Conservation (phyloP, 2,113 vertebrate species). For the Toxotes chatareus region DNA sequence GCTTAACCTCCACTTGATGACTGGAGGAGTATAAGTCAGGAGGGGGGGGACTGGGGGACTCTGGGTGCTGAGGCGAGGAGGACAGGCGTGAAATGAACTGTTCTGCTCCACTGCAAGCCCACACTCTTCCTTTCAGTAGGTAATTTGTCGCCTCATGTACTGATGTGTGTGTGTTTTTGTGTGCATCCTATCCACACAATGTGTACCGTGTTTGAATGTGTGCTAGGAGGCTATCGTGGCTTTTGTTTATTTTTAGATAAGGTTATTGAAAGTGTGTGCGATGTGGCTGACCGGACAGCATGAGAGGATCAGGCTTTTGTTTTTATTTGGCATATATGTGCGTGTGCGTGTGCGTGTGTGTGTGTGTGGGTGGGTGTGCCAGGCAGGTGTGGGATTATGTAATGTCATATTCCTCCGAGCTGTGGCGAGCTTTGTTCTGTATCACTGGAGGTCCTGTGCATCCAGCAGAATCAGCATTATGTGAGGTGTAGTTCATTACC, state of each 20-base stretch:
- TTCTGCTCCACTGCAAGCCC: conserved; percentile 95
- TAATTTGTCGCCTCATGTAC: conserved; percentile 90
- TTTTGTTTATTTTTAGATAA: conserved; percentile 69
- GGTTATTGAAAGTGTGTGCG: conserved; percentile 45
- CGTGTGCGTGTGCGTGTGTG: conserved; percentile 27
- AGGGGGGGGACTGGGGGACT: conserved; percentile 33
- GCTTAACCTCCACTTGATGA: conserved; percentile 69
- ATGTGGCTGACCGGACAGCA: conserved; percentile 44
- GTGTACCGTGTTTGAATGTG: conserved; percentile 54
- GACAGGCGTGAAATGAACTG: conserved; percentile 99
- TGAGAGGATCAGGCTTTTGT: conserved; percentile 49
- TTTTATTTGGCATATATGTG: conserved; percentile 39
- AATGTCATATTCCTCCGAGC: conserved; percentile 66
- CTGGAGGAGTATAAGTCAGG: conserved; percentile 47
- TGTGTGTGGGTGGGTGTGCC: conserved; percentile 18
- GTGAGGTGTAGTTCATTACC: conserved; percentile 86
- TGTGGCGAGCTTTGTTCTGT: conserved; percentile 73
- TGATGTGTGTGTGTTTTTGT: conserved; percentile 61
- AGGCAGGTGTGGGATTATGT: conserved; percentile 69
- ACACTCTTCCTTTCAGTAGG: conserved; percentile 93
- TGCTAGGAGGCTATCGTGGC: conserved; percentile 17
- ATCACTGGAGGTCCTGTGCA: conserved; percentile 71
- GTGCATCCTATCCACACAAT: conserved; percentile 28
- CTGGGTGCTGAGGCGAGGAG: conserved; percentile 88
- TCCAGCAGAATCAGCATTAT: conserved; percentile 83